Evolutionary conservation across 2,113 vertebrate species (phyloP), one percentile per base, ranked within the genome.

Genomic region (Apaloderma vittatum): DNA sequence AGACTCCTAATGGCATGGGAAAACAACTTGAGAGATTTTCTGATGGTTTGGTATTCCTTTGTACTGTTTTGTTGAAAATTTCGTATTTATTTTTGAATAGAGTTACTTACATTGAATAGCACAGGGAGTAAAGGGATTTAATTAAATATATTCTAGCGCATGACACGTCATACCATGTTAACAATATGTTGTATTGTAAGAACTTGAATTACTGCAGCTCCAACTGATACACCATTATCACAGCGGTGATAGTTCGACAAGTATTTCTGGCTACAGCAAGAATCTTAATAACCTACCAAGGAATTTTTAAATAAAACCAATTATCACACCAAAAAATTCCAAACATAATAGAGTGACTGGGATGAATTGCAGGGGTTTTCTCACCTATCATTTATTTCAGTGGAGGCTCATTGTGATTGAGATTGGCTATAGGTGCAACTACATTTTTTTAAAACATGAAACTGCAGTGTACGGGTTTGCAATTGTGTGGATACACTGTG

Each of bases 401-500:
- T 8, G 36, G 57, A 85, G 62, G 55, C 30, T 74, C 45, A 51
- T 2, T n/a, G 8, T 17, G 22, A 59, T 2, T 84, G 12, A 73
- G 81, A 90, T 51, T 55, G 9, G 32, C 58, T 92, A 24, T 23
- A 75, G 5, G 16, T 29, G 12, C 82, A 88, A 54, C 77, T 79
- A 79, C 8, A 2, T 63, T 73, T 81, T 78, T 85, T 27, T 48
- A 58, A 94, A 83, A 30, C 54, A n/a, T 11, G 30, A 52, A 79
- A 94, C 36, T 85, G 52, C 30, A 55, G 40, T 23, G 11, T n/a
- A 61, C 21, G 40, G 37, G 84, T 72, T 40, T 78, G 48, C 32
- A 79, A 89, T 86, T 78, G 46, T 46, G 72, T 86, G 99, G 99
- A 99, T 99, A 99, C 99, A 99, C 95, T 99, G 99, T 13, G 99